A percentile compares a stretch with the other conserved stretches of the same genome.
Evolutionary conservation across 1,140 invertebrate species (phyloP).

Genomic region (Drosophila sturtevanti): DNA sequence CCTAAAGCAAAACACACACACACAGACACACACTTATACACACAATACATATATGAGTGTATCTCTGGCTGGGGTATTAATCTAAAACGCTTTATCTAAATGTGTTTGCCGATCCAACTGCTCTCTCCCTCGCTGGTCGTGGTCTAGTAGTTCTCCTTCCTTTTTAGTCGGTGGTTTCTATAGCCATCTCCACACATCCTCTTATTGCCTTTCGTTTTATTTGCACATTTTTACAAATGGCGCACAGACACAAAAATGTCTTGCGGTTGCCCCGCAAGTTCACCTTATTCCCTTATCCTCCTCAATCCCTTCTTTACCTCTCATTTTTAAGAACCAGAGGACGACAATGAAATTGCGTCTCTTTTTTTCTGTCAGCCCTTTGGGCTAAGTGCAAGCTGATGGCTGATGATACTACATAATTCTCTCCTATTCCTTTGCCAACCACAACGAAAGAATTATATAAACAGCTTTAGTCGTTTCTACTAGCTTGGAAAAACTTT

Average conservation of each 20-base stretch:
- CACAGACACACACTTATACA: neutral
- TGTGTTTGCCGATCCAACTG: conserved; percentile 54
- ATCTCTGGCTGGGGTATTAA: conserved; percentile 61
- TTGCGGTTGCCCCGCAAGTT: conserved; percentile 45
- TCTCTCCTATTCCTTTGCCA: conserved; percentile 28
- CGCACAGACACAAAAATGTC: conserved; percentile 47
- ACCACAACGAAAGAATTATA: neutral
- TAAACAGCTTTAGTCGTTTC: too few species aligned
- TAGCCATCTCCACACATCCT: conserved; percentile 34
- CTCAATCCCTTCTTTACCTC: conserved; percentile 15
- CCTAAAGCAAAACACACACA: conserved; percentile 35
- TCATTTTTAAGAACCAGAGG: conserved; percentile 18
- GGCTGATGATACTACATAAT: conserved; percentile 43
- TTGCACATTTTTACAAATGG: conserved; percentile 79
- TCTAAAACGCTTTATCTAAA: conserved; percentile 80
- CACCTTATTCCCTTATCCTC: conserved; percentile 51
- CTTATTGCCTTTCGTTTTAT: conserved; percentile 77
- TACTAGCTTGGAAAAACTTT: neutral
- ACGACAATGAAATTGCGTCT: conserved; percentile 53
- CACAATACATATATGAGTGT: too few species aligned
- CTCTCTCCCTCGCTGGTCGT: conserved; percentile 28
- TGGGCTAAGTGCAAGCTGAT: conserved; percentile 67
- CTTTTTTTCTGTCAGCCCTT: conserved; percentile 49
- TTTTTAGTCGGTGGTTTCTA: neutral
- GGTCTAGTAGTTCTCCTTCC: neutral